Evolutionary conservation across 2,888 invertebrate species (phyloP), one percentile per base, ranked within the genome.

Genomic region (Cerastis leucographa): DNA sequence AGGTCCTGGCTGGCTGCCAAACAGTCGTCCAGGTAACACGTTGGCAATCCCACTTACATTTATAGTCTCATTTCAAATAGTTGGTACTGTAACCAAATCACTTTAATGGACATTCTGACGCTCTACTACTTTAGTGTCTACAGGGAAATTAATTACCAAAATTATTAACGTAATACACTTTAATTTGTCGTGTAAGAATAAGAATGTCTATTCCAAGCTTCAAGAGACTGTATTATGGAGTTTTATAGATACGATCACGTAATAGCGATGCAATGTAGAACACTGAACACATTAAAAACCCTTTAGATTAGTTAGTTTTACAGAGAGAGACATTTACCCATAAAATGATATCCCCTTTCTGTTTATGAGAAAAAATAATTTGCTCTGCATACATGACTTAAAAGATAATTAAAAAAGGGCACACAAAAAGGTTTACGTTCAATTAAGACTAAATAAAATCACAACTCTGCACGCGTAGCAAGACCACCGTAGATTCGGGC

Each of bases 1-100:
- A 85, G 83, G 84, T 87, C 71, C 79, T 92, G 92, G 92, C 87
- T 17, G 6, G 2, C 5, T 65, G 90, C 92, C 92, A 92, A 84
- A 83, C 83, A 78, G 78, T 75, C 87, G 74, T 80, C 79, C 91
- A 92, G 92, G 92, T 92, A 91, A 85, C 88, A 85, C 61, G 75
- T 78, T 71, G 81, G 83, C 80, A 81, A 82, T 75, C 80, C 83
- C 87, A 87, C 87, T 89, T 73, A 74, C 83, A 76, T 87, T 88
- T 87, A 88, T 85, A 85, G 73, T 80, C 73, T 78, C 81, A 83
- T 85, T 89, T 84, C 73, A 75, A 86, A 87, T 85, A 83, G 64
- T 83, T 73, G 51, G 56, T 69, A 72, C 51, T 74, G 61, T 51
- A 42, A 76, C 67, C 64, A 76, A 79, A 44, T 77, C 74, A 65